Base-by-base conservation (phyloP, 2,888 invertebrate species). In the Drosophila mercatorum region DNA sequence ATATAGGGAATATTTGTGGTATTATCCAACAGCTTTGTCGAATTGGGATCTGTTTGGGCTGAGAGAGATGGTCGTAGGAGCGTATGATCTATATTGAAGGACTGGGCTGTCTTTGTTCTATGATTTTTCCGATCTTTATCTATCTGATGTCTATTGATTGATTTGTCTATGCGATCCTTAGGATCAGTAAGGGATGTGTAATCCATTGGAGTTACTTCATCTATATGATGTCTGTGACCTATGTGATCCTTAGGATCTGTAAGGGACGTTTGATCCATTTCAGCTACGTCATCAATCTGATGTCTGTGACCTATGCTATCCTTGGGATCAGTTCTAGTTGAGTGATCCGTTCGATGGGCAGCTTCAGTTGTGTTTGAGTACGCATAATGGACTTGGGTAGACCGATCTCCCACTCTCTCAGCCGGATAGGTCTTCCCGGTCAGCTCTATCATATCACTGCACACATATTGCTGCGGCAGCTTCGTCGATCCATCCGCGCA, bases 391-490 rank as follows among this genome's bases (percentile, higher is more conserved):
- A 8, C 22, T 17, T 43, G 10, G 2, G 10, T 17, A 17, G 3
- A 7, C 10, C 12, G 22, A 44, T 22, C 22, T 22, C 6, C 14
- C 28, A 26, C 28, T 28, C 34, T 12, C 2, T 6, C 34, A 2
- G 2, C 31, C n/a, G 10, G 46, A 46, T 46, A 12, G 5, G 1
- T 38, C 26, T 26, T 10, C 5, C 14, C 3, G 7, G 5, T n/a
- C 12, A 38, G 36, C 11, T 26, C 36, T 2, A 8, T 6, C 5
- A 28, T n/a, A n/a, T 55, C 7, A 22, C 38, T 38, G 41, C 59
- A 69, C 3, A 28, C 28, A 47, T 43, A 69, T 47, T 68, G 70
- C 44, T 69, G n/a, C 1, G 68, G 47, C 28, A 11, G 4, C 10
- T 5, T 3, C n/a, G 28, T 1, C 2, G 28, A 5, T 2, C 1